phyloP scores from a whole-genome alignment of 1,140 invertebrate species.

The Episyrphus balteatus region DNA sequence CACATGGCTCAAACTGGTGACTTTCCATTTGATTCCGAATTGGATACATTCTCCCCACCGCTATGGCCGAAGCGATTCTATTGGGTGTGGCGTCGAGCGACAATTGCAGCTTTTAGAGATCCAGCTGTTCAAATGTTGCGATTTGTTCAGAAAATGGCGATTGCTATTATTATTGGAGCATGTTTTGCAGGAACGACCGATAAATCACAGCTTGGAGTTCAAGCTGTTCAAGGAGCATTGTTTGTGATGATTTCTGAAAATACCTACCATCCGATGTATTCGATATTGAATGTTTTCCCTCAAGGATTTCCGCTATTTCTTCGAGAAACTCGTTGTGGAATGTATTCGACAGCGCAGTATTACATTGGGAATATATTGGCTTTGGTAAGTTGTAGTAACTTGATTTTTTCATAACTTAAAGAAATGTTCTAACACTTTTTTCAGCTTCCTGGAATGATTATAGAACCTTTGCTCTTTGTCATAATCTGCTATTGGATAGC shows the following conservation, averaged over 20 bases:
- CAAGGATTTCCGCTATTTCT: slow-evolving; percentile 65
- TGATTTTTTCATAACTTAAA: too few relatives aligned
- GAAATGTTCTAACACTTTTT: slow-evolving; percentile 8
- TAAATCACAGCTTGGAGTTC: slow-evolving; percentile 62
- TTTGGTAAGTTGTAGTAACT: slow-evolving; percentile 46
- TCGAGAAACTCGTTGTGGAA: slow-evolving; percentile 62
- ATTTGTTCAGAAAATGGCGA: slow-evolving; percentile 68
- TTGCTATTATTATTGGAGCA: slow-evolving; percentile 63
- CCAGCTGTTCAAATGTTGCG: slow-evolving; percentile 57
- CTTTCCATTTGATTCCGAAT: slow-evolving; percentile 26
- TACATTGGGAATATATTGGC: slow-evolving; percentile 64
- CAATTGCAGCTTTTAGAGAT: slow-evolving; percentile 57
- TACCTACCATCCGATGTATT: slow-evolving; percentile 77
- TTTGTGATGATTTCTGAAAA: slow-evolving; percentile 80
- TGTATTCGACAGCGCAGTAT: slow-evolving; percentile 62
- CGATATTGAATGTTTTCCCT: slow-evolving; percentile 66
- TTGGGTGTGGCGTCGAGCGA: slow-evolving; percentile 57
- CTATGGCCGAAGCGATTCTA: slow-evolving; percentile 53
- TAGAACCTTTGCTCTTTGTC: slow-evolving; percentile 66
- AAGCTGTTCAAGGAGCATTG: slow-evolving; percentile 69
- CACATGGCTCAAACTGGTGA: slow-evolving; percentile 43
- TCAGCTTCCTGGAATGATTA: slow-evolving; percentile 64
- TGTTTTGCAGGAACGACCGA: slow-evolving; percentile 61
- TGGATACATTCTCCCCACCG: slow-evolving; percentile 39
- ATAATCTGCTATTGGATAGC: slow-evolving; percentile 68